phyloP scores from a whole-genome alignment of 2,888 invertebrate species.

The Ptilodon capucinus region DNA sequence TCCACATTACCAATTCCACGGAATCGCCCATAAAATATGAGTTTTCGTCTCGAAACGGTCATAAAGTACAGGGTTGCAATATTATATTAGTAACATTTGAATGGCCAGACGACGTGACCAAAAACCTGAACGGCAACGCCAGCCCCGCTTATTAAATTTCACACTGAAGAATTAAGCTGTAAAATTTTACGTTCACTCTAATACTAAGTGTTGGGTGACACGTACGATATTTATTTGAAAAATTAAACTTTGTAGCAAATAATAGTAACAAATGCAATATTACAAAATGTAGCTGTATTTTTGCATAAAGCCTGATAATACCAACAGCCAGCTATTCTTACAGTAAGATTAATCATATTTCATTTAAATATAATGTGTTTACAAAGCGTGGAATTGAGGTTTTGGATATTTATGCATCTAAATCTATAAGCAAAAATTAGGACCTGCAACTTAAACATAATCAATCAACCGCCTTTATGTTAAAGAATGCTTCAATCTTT shows the following conservation, averaged over 20 bases:
- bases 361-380: too few species aligned
- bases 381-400: too few species aligned
- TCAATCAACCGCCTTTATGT: too few species aligned
- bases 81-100: slow-evolving; percentile 51
- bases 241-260: background rate
- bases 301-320: too few species aligned
- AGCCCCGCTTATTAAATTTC: slow-evolving; percentile 32
- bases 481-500: too few species aligned
- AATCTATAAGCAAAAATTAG: too few species aligned
- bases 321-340: too few species aligned
- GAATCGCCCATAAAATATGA: slow-evolving; percentile 66
- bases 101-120: slow-evolving; percentile 52
- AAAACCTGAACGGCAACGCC: slow-evolving; percentile 36
- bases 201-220: background rate
- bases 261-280: background rate
- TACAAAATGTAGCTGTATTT: too few species aligned
- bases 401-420: too few species aligned
- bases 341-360: too few species aligned
- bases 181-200: slow-evolving; percentile 13
- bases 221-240: background rate
- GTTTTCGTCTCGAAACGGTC: slow-evolving; percentile 55
- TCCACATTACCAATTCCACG: slow-evolving; percentile 50
- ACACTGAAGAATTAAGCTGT: slow-evolving; percentile 19
- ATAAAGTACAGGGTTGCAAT: slow-evolving; percentile 58
- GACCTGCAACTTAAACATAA: too few species aligned